Evolutionary conservation across 2,113 vertebrate species (phyloP), one percentile per base, ranked within the genome.

Genomic region (Epinephelus fuscoguttatus): DNA sequence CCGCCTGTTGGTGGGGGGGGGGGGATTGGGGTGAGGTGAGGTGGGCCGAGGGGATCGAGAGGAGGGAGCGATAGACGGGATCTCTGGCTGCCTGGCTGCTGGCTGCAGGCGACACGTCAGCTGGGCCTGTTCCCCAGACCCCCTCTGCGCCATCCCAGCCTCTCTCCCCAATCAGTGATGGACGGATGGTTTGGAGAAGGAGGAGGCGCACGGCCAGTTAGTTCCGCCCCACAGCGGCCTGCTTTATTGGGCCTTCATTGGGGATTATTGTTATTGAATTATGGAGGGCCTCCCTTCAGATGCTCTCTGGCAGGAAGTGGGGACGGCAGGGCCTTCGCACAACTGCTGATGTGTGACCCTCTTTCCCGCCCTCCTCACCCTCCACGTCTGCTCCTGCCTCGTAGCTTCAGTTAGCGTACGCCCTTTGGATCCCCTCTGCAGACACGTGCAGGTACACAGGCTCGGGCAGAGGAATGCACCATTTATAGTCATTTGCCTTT

Each of bases 211-310:
- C 33, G 77, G 86, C 85, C 91, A 52, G 93, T 95, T 93, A 88
- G 93, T 91, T 94, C 88, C 84, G 40, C 87, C 89, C 91, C 83
- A 75, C 81, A 81, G 88, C 88, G 40, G 80, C 33, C 81, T 83
- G 85, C 89, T 92, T 94, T 91, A 91, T 93, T 92, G 87, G 89
- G 88, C 88, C 80, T 91, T 94, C 92, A 94, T 91, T 94, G 93
- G 91, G 94, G 93, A 95, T 96, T 94, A 94, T 93, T 94, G 92
- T 95, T 95, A 95, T 95, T 95, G 94, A 95, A 95, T 96, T 95
- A 95, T 93, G 91, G 90, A 85, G 89, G 90, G 85, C 85, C 92
- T 89, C 89, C 84, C 78, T 66, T 86, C 59, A 75, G 80, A 80
- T 52, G n/a, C 47, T 80, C 85, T 71, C 70, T 72, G 85, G 84